These are phyloP conservation scores for Sinhomidia bicolor DNA, from an alignment of 2,888 invertebrate genomes.

Conservation along the genomic window DNA sequence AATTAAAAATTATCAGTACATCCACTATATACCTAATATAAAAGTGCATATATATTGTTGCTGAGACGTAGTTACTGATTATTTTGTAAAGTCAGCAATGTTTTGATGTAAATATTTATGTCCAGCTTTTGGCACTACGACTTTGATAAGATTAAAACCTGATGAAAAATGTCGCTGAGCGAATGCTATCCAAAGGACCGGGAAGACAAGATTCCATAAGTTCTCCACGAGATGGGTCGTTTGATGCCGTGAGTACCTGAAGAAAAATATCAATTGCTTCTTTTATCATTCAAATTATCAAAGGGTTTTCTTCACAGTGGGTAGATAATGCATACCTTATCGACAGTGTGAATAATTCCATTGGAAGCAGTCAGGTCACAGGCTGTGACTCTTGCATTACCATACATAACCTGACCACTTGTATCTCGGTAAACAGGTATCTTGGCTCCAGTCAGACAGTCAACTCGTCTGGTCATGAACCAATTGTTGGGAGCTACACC, in stretches of 20 bases:
- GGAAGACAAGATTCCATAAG: slow-evolving; percentile 73
- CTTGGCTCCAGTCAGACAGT: slow-evolving; percentile 81
- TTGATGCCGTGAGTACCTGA: slow-evolving; percentile 51
- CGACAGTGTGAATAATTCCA: slow-evolving; percentile 81
- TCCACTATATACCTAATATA: neutral
- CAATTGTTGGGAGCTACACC: slow-evolving; percentile 81
- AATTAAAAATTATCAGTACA: slow-evolving; percentile 31
- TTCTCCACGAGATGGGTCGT: slow-evolving; percentile 54
- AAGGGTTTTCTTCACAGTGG: no score
- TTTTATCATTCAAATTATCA: no score
- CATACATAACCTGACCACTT: slow-evolving; percentile 81
- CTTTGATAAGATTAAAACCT: no score
- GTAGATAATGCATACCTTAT: slow-evolving; percentile 80
- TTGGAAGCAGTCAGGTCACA: slow-evolving; percentile 82
- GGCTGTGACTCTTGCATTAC: slow-evolving; percentile 81
- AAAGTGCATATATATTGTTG: neutral
- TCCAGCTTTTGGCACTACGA: no score
- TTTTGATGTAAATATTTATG: neutral
- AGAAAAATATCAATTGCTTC: no score
- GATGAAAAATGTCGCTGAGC: slow-evolving; percentile 61
- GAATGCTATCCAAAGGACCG: slow-evolving; percentile 51
- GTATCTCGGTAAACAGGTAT: slow-evolving; percentile 81
- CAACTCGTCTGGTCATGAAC: slow-evolving; percentile 81
- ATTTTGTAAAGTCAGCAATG: neutral
- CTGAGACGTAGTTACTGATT: neutral